A percentile compares a stretch with the other conserved stretches of the same genome.
phyloP scores from a whole-genome alignment of 2,888 invertebrate species.

The Cataglyphis cursor region DNA sequence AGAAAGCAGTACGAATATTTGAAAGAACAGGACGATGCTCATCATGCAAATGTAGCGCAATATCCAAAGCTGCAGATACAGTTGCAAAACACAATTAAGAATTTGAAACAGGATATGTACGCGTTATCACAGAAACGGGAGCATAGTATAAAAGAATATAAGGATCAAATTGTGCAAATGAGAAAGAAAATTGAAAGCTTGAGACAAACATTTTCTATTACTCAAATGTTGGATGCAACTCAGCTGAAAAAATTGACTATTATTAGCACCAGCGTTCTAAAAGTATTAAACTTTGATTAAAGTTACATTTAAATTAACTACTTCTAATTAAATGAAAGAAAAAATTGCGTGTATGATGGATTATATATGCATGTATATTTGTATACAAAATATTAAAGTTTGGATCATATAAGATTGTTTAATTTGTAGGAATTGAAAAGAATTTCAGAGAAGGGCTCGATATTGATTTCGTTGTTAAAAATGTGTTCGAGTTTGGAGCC shows the following conservation, averaged over 20 bases:
- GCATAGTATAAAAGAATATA: constrained; percentile 74
- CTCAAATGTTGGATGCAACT: constrained; percentile 87
- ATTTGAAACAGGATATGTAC: constrained; percentile 72
- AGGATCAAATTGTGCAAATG: constrained; percentile 69
- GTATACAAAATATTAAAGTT: constrained; percentile 7
- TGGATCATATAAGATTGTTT: not conserved
- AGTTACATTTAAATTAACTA: not conserved
- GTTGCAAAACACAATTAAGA: constrained; percentile 77
- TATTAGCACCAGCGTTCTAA: constrained; percentile 88
- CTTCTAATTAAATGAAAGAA: not conserved
- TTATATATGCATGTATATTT: not conserved
- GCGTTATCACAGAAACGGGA: constrained; percentile 72
- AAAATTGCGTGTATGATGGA: not conserved
- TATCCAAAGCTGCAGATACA: constrained; percentile 83
- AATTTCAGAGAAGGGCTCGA: constrained; percentile 88
- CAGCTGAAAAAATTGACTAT: constrained; percentile 89
- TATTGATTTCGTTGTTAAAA: constrained; percentile 89
- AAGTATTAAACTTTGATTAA: constrained; percentile 66
- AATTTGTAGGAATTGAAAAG: constrained; percentile 80
- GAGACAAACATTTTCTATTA: constrained; percentile 88
- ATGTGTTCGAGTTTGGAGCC: constrained; percentile 91
- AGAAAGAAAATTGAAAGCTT: constrained; percentile 84
- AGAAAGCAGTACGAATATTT: constrained; percentile 86
- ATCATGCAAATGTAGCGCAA: constrained; percentile 85
- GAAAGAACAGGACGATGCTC: constrained; percentile 87